These are phyloP conservation scores for Pemphredon lugubris DNA, from an alignment of 2,888 invertebrate species.

Conservation along the genomic window DNA sequence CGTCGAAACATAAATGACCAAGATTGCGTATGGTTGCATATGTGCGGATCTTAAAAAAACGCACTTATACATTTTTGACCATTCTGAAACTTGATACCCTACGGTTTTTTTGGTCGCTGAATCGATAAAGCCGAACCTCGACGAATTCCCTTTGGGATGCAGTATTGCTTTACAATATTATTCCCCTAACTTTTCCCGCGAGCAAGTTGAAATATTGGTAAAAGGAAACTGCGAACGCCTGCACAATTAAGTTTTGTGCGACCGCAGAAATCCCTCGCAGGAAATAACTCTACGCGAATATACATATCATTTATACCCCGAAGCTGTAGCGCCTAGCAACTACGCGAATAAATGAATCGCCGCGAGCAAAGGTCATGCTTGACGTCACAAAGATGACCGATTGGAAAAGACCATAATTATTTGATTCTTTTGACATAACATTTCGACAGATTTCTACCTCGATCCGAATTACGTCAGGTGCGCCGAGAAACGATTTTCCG, in stretches of 20 bases:
- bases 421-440: too few species aligned
- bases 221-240: neutral
- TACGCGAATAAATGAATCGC: constrained; percentile 9
- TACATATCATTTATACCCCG: constrained; percentile 2
- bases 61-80: too few species aligned
- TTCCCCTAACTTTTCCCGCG: neutral
- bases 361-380: constrained; percentile 19
- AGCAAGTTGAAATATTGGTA: too few species aligned
- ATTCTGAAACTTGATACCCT: too few species aligned
- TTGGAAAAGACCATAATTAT: constrained; percentile 14
- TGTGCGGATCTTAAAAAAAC: neutral
- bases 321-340: neutral
- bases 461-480: too few species aligned
- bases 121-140: neutral
- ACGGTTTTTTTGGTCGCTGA: neutral
- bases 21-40: too few species aligned
- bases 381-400: constrained; percentile 25
- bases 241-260: neutral
- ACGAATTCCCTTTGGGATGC: neutral
- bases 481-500: too few species aligned
- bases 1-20: too few species aligned
- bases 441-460: too few species aligned
- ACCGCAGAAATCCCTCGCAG: too few species aligned
- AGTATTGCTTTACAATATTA: neutral
- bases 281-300: neutral